Base-by-base conservation (phyloP, 30 jellyfish, hydroid and myxozoan genomes). In the Clytia hemisphaerica region DNA sequence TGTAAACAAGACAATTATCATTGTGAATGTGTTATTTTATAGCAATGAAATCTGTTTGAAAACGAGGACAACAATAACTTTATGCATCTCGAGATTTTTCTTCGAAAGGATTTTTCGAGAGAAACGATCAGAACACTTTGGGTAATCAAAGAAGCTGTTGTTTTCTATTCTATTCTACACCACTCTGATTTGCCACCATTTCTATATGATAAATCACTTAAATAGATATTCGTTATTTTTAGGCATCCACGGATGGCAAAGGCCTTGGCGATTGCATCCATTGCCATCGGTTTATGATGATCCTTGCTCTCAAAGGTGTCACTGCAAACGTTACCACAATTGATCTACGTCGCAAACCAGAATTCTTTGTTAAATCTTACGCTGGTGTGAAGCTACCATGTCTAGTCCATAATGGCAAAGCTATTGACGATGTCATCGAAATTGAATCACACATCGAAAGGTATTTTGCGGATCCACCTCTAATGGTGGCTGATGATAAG, bases 161-260 rank as follows among this genome's bases (percentile, higher is more conserved):
- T n/a, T n/a, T n/a, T n/a, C n/a, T n/a, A n/a, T n/a, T n/a, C n/a
- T n/a, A n/a, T n/a, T n/a, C n/a, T n/a, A n/a, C n/a, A n/a, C n/a
- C n/a, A n/a, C n/a, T n/a, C n/a, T n/a, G n/a, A n/a, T n/a, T n/a
- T n/a, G n/a, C n/a, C n/a, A n/a, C n/a, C n/a, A n/a, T n/a, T n/a
- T n/a, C n/a, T n/a, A n/a, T n/a, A n/a, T n/a, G n/a, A n/a, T n/a
- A n/a, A n/a, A n/a, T n/a, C n/a, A n/a, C n/a, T n/a, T n/a, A n/a
- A n/a, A n/a, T n/a, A n/a, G n/a, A n/a, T n/a, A n/a, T n/a, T n/a
- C n/a, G n/a, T n/a, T n/a, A n/a, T 53, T 45, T 61, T 7, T 29
- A 89, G 98, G 95, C 98, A 25, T 81, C 94, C 33, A 89, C 83
- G 37, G 98, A 89, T 81, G 98, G 98, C 7, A 89, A 89, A 51